Conservation (phyloP, 2,888 invertebrate genomes). For the Aphidius colemani region DNA sequence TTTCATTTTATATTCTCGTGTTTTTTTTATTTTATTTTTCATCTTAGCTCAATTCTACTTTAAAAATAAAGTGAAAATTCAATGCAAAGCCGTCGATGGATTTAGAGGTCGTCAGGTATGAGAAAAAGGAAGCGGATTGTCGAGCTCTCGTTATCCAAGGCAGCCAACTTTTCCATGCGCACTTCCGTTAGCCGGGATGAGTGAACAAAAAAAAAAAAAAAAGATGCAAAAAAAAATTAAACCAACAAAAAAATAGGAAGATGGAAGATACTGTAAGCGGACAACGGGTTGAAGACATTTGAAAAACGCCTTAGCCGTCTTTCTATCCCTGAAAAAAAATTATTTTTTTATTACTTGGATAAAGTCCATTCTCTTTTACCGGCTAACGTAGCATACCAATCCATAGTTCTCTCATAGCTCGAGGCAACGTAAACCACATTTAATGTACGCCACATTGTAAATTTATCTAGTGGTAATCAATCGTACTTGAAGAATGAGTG, state of each 20-base stretch:
- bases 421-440: conserved; percentile 35
- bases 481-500: conserved; percentile 43
- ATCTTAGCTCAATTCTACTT: too few relatives aligned
- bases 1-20: too few relatives aligned
- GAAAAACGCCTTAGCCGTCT: conserved; percentile 50
- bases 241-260: background rate
- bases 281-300: conserved; percentile 45
- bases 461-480: conserved; percentile 57
- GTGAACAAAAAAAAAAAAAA: background rate
- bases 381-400: background rate
- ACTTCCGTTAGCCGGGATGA: conserved; percentile 1
- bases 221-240: too few relatives aligned
- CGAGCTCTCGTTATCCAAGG: conserved; percentile 35
- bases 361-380: conserved; percentile 38
- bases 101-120: conserved; percentile 18
- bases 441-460: conserved; percentile 51
- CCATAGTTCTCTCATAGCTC: conserved; percentile 7
- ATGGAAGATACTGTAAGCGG: conserved; percentile 17
- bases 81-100: conserved; percentile 19
- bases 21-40: too few relatives aligned
- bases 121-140: conserved; percentile 28
- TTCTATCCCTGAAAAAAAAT: conserved; percentile 42
- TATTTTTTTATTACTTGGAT: conserved; percentile 53
- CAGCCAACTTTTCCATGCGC: conserved; percentile 26
- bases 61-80: background rate